Percentiles rank a stretch among this genome's conserved stretches.
phyloP scores from a whole-genome alignment of 2,113 vertebrate genomes.

The Isurus oxyrinchus region DNA sequence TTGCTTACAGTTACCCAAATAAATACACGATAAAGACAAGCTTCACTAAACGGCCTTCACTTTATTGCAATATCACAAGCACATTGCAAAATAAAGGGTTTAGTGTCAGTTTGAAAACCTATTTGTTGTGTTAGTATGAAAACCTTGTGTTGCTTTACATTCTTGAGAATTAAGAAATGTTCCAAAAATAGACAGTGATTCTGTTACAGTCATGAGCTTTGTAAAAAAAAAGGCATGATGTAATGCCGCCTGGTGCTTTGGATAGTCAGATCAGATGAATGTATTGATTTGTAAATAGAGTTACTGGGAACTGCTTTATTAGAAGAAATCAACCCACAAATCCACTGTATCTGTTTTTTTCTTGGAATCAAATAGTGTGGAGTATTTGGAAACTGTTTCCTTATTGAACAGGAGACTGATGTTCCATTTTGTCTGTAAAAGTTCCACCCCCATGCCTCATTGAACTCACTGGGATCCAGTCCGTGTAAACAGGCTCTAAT shows the following conservation, averaged over 20 bases:
- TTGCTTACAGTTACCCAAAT: neutral
- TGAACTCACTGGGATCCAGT: neutral
- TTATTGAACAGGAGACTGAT: neutral
- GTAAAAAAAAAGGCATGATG: neutral
- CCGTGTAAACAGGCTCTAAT: neutral
- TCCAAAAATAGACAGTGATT: neutral
- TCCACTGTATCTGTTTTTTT: too few species aligned
- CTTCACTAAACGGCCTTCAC: neutral
- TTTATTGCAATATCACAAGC: neutral
- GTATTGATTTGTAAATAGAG: conserved; percentile 17
- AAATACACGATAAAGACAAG: too few species aligned
- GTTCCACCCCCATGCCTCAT: neutral
- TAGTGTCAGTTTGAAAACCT: neutral
- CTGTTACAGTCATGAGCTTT: neutral
- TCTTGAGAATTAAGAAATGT: neutral
- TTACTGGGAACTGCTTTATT: neutral
- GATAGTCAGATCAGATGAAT: neutral
- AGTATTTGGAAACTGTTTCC: neutral
- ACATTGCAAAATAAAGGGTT: neutral
- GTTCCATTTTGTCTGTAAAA: neutral
- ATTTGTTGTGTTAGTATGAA: neutral
- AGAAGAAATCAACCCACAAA: neutral
- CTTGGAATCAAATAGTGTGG: neutral
- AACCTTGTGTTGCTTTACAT: neutral
- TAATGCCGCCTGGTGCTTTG: neutral